A percentile compares a stretch with the other conserved stretches of the same genome.
These are phyloP conservation scores for Chaetops frenatus DNA, from an alignment of 2,113 vertebrate species.

Conservation along the genomic window DNA sequence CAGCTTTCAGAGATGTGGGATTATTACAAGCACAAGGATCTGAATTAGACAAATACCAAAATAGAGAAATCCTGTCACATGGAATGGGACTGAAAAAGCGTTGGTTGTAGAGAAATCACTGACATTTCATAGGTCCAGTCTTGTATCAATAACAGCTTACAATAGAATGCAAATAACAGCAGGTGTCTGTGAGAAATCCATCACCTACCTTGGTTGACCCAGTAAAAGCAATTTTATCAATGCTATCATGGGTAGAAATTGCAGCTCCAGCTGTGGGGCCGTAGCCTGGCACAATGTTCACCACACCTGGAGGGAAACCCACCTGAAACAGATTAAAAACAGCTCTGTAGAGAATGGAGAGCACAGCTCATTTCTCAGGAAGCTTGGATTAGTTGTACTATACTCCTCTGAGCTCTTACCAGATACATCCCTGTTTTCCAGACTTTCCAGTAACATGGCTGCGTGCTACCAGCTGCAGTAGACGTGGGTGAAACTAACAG, in stretches of 20 bases:
- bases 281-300: slow-evolving; percentile 92
- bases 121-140: background rate
- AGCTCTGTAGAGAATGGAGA: background rate
- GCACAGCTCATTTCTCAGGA: background rate
- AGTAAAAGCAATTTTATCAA: slow-evolving; percentile 93
- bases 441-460: background rate
- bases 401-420: background rate
- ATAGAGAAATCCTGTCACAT: background rate
- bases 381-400: background rate
- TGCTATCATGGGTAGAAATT: slow-evolving; percentile 83
- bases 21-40: background rate
- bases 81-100: background rate
- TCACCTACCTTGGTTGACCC: slow-evolving; percentile 86
- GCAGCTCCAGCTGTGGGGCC: slow-evolving; percentile 89
- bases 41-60: background rate
- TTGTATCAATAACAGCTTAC: background rate
- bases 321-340: slow-evolving; percentile 66
- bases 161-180: background rate
- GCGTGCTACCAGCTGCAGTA: background rate
- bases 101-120: background rate
- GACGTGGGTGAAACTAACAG: background rate
- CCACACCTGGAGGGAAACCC: slow-evolving; percentile 91
- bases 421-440: background rate
- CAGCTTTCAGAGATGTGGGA: background rate
- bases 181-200: background rate